Evolutionary conservation across 2,888 invertebrate genomes (phyloP).

Genomic region (Minunthozetes semirufus): DNA sequence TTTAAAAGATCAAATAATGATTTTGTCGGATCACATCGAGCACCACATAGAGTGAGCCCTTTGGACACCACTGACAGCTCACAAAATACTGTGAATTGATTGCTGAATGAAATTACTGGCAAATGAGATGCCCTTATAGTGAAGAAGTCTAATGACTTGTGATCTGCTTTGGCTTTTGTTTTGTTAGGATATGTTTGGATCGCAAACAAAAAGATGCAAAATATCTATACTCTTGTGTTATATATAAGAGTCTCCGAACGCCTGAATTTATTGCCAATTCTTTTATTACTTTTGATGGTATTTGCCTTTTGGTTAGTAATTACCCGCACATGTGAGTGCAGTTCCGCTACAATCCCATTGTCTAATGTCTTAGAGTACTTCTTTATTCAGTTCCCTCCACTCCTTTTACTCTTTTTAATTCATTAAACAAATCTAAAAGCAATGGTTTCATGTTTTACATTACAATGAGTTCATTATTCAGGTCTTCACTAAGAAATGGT

Average conservation of each 20-base stretch:
- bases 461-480: slow-evolving; percentile 7
- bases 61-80: background rate
- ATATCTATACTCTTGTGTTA: background rate
- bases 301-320: background rate
- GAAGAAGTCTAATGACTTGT: background rate
- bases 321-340: background rate
- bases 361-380: background rate
- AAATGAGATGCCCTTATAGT: slow-evolving; percentile 5
- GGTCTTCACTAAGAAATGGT: background rate
- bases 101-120: background rate
- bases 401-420: background rate
- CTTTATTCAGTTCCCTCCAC: background rate
- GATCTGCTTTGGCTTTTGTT: too few species aligned
- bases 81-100: background rate
- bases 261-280: too few species aligned
- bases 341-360: background rate
- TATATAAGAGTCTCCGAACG: background rate
- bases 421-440: background rate
- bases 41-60: background rate
- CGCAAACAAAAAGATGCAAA: background rate
- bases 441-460: slow-evolving; percentile 8
- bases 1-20: too few species aligned
- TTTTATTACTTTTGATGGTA: too few species aligned
- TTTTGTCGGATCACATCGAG: too few species aligned
- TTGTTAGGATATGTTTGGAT: background rate